phyloP scores from a whole-genome alignment of 2,113 vertebrate species.

The Pachypanchax playfairii region DNA sequence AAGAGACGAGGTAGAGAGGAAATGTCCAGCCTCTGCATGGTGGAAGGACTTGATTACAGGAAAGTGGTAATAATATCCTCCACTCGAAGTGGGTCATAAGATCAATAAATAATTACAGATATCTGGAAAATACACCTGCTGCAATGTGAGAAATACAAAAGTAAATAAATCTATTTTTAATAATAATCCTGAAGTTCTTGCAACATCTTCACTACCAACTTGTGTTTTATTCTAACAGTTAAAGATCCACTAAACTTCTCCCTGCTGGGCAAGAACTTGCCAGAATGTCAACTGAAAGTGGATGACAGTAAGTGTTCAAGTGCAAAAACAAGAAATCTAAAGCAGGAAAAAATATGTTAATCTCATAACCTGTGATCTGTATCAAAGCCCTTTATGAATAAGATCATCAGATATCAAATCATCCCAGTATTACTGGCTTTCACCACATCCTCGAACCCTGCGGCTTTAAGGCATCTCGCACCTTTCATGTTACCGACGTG shows the following conservation, averaged over 20 bases:
- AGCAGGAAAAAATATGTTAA: slow-evolving; percentile 2
- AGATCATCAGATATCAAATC: slow-evolving; percentile 41
- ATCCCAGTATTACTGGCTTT: slow-evolving; percentile 26
- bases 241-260: neutral
- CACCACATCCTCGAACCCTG: slow-evolving; percentile 43
- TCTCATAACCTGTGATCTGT: slow-evolving; percentile 48
- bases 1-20: neutral
- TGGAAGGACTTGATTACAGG: slow-evolving; percentile 43
- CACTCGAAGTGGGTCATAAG: slow-evolving; percentile 38
- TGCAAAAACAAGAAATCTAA: slow-evolving; percentile 1
- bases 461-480: slow-evolving; percentile 35
- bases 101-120: slow-evolving; percentile 64
- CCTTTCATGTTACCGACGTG: slow-evolving; percentile 48
- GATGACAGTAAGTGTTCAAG: neutral
- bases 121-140: slow-evolving; percentile 20
- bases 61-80: slow-evolving; percentile 43
- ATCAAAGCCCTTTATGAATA: slow-evolving; percentile 27
- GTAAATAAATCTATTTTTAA: too few relatives aligned
- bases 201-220: neutral
- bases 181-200: too few relatives aligned
- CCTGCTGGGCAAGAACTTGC: slow-evolving; percentile 6
- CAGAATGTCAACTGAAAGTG: neutral
- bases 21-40: slow-evolving; percentile 5
- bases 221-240: neutral
- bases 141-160: slow-evolving; percentile 5